Percentiles rank a stretch among this genome's conserved stretches.
These are phyloP conservation scores for Eupleurogrammus muticus DNA, from an alignment of 2,797 vertebrate species.

Conservation along the genomic window DNA sequence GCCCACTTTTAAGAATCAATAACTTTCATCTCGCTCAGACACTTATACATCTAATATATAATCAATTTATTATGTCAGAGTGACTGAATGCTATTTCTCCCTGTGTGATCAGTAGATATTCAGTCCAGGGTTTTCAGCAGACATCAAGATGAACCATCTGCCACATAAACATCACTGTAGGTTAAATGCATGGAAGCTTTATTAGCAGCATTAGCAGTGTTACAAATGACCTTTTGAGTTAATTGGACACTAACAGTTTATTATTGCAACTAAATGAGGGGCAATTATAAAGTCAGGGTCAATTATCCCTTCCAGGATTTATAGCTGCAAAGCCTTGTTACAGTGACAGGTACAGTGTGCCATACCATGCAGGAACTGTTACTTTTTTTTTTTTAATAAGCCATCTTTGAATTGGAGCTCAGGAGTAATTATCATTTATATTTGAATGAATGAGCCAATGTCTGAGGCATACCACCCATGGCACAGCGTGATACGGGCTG, in stretches of 20 bases:
- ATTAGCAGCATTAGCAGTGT: conserved; percentile 37
- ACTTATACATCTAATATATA: neutral
- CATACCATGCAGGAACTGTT: conserved; percentile 24
- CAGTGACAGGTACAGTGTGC: conserved; percentile 17
- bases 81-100: neutral
- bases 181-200: conserved; percentile 31
- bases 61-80: neutral
- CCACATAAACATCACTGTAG: conserved; percentile 17
- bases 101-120: neutral
- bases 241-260: conserved; percentile 57
- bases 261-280: conserved; percentile 58
- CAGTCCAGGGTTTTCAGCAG: conserved; percentile 11
- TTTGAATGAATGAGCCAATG: conserved; percentile 41
- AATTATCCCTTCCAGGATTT: conserved; percentile 46
- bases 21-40: neutral
- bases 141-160: conserved; percentile 29
- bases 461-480: conserved; percentile 10
- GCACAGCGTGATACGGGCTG: conserved; percentile 34
- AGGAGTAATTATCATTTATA: conserved; percentile 29
- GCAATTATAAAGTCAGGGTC: conserved; percentile 46
- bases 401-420: conserved; percentile 33
- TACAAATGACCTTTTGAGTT: conserved; percentile 56
- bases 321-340: conserved; percentile 31
- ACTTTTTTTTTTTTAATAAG: conserved; percentile 37
- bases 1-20: neutral